Percentiles rank a stretch among this genome's conserved stretches.
Conservation (phyloP, 2,113 vertebrate genomes). For the Thryonomys swinderianus region DNA sequence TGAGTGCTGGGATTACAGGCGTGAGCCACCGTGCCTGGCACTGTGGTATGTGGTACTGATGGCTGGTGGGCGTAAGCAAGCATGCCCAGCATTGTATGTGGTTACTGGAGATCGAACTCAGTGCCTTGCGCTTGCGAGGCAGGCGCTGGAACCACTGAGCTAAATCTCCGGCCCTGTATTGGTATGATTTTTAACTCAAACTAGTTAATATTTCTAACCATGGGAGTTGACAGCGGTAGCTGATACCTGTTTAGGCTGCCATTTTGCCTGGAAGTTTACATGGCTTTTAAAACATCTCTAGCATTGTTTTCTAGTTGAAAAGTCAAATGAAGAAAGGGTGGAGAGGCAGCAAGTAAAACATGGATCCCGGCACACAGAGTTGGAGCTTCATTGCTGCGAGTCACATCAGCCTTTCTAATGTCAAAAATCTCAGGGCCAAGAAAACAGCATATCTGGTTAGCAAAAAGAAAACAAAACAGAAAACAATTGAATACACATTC, state of each 20-base stretch:
- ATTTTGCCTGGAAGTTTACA: conserved; percentile 17
- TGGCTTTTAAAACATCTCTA: neutral
- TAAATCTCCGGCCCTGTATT: no score
- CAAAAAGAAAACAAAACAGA: conserved; percentile 1
- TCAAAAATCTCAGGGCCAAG: neutral
- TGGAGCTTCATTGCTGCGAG: neutral
- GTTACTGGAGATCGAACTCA: no score
- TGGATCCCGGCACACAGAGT: neutral
- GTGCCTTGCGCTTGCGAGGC: no score
- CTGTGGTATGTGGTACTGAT: no score
- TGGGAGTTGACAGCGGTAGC: no score
- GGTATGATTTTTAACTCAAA: no score
- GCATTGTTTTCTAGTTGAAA: neutral
- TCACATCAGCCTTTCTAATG: conserved; percentile 12
- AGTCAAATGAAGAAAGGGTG: conserved; percentile 23
- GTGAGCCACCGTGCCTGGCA: no score
- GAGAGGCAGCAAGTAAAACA: neutral
- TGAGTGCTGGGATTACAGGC: no score
- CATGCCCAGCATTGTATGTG: no score
- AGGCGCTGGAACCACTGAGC: no score
- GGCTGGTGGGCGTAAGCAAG: no score
- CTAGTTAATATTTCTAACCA: no score
- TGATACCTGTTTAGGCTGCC: neutral
- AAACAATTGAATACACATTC: neutral
- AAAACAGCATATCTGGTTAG: neutral